These are phyloP conservation scores for Papilio protenor DNA, from an alignment of 2,888 invertebrate genomes.

Conservation along the genomic window DNA sequence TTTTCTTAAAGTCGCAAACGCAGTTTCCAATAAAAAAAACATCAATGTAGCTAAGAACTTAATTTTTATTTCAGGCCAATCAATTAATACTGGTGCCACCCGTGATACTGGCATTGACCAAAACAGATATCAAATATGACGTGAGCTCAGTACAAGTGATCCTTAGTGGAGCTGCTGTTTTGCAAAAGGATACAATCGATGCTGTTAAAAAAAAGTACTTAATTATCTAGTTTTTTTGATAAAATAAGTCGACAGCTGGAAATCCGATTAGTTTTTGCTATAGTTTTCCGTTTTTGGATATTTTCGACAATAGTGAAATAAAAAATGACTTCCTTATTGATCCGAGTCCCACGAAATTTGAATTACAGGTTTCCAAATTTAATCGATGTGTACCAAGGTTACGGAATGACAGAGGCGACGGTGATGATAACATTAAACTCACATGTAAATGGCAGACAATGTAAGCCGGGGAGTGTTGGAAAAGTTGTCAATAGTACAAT, in stretches of 20 bases:
- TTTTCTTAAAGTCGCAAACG: too few species aligned
- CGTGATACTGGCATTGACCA: constrained; percentile 64
- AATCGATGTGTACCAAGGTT: constrained; percentile 50
- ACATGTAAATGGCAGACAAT: constrained; percentile 19
- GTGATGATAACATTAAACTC: constrained; percentile 46
- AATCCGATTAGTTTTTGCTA: too few species aligned
- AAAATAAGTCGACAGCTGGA: too few species aligned
- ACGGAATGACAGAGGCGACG: constrained; percentile 53
- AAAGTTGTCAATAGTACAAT: constrained; percentile 45
- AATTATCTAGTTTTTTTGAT: too few species aligned
- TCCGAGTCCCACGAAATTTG: background rate
- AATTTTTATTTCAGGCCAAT: constrained; percentile 55
- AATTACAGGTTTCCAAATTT: constrained; percentile 50
- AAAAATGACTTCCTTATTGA: background rate
- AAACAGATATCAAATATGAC: constrained; percentile 63
- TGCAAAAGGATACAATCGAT: constrained; percentile 61
- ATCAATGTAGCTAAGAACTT: background rate
- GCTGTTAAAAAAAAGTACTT: constrained; percentile 59
- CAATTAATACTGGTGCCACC: constrained; percentile 63
- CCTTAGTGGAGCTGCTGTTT: constrained; percentile 67
- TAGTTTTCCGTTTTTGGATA: too few species aligned
- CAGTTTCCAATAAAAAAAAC: too few species aligned
- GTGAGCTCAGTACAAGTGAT: constrained; percentile 59
- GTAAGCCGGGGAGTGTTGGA: constrained; percentile 50
- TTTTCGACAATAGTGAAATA: too few species aligned